Evolutionary conservation across 2,797 vertebrate genomes (phyloP).

Genomic region (Takifugu rubripes): DNA sequence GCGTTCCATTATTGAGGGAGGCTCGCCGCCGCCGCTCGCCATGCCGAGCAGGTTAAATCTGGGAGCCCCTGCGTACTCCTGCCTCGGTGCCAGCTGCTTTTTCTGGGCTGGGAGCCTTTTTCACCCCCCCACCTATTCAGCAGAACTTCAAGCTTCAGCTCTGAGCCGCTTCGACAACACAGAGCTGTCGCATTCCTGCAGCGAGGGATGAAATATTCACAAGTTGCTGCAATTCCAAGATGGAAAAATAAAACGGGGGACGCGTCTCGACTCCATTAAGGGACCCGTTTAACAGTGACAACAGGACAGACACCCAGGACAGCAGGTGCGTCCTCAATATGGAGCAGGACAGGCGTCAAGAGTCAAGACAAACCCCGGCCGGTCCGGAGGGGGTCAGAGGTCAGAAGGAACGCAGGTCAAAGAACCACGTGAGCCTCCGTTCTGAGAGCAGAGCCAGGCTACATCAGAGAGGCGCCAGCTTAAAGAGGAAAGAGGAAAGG

Average conservation of each 20-base stretch:
- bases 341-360: conserved; percentile 22
- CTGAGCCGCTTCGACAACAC: not conserved
- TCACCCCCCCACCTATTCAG: not conserved
- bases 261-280: not conserved
- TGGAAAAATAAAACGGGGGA: not conserved
- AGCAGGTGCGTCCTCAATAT: conserved; percentile 37
- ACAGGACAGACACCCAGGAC: not conserved
- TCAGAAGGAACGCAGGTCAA: not conserved
- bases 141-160: too few relatives aligned
- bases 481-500: conserved; percentile 17
- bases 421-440: not conserved
- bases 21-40: conserved; percentile 26
- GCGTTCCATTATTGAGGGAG: conserved; percentile 52
- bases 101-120: not conserved
- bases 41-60: conserved; percentile 41
- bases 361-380: conserved; percentile 4
- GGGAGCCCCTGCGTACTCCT: conserved; percentile 1
- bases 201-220: conserved; percentile 10
- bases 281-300: not conserved
- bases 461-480: conserved; percentile 22
- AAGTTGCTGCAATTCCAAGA: conserved; percentile 10
- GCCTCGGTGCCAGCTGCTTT: not conserved
- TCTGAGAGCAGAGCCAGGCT: conserved; percentile 4
- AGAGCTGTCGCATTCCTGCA: conserved; percentile 2
- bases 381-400: conserved; percentile 18